Conservation (phyloP, 1,140 invertebrate species). For the Ceratosolen fusciceps region DNA sequence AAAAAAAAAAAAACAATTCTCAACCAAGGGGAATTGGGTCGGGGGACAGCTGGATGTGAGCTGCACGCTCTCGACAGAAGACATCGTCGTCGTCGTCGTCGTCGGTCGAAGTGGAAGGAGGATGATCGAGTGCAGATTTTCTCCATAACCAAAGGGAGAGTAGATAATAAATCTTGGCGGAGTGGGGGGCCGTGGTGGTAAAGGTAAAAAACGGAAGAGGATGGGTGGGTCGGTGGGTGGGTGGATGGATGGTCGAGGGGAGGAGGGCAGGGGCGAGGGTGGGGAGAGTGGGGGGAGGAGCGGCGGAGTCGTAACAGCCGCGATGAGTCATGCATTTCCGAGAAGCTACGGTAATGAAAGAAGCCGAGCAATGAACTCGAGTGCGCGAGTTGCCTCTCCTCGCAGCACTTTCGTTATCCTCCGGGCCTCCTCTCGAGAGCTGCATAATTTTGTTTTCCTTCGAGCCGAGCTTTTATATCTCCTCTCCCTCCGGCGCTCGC, state of each 20-base stretch:
- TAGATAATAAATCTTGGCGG: too few relatives aligned
- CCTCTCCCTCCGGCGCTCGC: too few relatives aligned
- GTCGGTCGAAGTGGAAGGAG: not conserved
- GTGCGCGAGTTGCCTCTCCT: slow-evolving; percentile 21
- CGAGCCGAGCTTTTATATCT: not conserved
- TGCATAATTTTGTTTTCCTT: slow-evolving; percentile 28
- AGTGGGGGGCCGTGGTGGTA: not conserved
- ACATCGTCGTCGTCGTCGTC: too few relatives aligned
- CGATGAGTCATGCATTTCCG: slow-evolving; percentile 44
- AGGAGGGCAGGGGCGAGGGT: not conserved
- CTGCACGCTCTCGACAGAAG: too few relatives aligned
- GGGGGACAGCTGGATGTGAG: not conserved
- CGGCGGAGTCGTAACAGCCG: slow-evolving; percentile 1
- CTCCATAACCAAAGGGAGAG: too few relatives aligned
- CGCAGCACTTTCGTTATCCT: slow-evolving; percentile 43
- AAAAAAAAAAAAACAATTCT: not conserved
- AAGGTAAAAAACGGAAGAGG: not conserved
- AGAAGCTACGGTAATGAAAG: slow-evolving; percentile 47
- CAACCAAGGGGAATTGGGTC: too few relatives aligned
- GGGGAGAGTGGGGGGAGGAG: not conserved
- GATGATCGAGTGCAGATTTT: too few relatives aligned
- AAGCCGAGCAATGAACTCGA: slow-evolving; percentile 43
- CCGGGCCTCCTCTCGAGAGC: slow-evolving; percentile 5
- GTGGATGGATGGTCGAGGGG: not conserved
- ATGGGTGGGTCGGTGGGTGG: not conserved